phyloP scores from a whole-genome alignment of 2,113 vertebrate species.

The Psittacara wagleri region DNA sequence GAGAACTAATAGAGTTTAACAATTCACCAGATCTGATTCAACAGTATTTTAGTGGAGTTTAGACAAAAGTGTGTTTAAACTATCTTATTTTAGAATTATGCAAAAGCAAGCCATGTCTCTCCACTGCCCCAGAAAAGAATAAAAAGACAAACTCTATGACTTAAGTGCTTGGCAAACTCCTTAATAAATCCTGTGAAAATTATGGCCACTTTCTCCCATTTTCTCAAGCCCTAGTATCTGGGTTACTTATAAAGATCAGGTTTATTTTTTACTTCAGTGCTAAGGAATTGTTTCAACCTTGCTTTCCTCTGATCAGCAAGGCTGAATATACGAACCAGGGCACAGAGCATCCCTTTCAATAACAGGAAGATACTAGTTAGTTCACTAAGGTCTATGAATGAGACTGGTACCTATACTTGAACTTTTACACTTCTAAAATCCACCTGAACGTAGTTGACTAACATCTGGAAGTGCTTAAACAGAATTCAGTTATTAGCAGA shows the following conservation, averaged over 20 bases:
- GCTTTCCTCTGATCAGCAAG: not conserved
- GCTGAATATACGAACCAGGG: not conserved
- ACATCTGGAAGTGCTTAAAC: not conserved
- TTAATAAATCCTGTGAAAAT: not conserved
- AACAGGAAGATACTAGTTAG: not conserved
- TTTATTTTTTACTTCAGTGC: not conserved
- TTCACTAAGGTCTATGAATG: not conserved
- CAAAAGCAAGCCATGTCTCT: accelerated
- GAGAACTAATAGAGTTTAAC: not conserved
- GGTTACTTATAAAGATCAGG: not conserved
- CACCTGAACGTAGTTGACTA: not conserved
- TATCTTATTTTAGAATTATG: not conserved
- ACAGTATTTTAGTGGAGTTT: not conserved
- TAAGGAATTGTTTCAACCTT: not conserved
- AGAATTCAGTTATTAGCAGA: not conserved
- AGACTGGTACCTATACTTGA: not conserved
- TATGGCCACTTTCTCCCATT: not conserved
- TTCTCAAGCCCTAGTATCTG: not conserved
- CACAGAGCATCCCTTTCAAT: not conserved
- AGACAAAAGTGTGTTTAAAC: accelerated
- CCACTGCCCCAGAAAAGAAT: not conserved
- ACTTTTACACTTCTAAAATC: not conserved
- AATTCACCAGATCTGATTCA: not conserved
- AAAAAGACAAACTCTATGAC: not conserved
- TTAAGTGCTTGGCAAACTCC: not conserved